Conservation (phyloP, 2,797 vertebrate species). For the Tympanoctomys barrerae region DNA sequence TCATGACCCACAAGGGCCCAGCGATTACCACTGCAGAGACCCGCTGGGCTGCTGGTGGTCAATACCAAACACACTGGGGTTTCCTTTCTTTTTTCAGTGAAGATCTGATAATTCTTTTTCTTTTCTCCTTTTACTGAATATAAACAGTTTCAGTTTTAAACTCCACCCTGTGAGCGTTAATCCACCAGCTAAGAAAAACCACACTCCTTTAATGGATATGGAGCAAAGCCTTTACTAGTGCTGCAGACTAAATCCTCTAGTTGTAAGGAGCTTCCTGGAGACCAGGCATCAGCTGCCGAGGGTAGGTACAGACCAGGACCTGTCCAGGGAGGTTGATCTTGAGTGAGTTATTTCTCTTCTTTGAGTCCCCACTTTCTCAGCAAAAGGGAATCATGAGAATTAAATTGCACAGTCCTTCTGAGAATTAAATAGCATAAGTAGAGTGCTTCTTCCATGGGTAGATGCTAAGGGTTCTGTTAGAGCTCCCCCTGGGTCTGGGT, state of each 20-base stretch:
- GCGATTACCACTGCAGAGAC: neutral
- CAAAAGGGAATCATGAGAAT: neutral
- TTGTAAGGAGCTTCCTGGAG: neutral
- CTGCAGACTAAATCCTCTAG: neutral
- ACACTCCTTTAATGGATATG: neutral
- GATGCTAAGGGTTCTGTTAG: neutral
- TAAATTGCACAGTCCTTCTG: neutral
- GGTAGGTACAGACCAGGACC: neutral
- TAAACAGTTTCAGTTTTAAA: slow-evolving; percentile 18
- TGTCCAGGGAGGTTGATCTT: neutral
- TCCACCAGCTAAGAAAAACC: neutral
- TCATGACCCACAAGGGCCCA: neutral
- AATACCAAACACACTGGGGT: neutral
- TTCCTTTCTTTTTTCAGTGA: neutral
- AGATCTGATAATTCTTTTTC: neutral
- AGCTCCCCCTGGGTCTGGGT: too few species aligned
- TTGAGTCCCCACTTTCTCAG: neutral
- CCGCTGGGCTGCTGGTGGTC: neutral
- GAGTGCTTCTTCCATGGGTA: neutral
- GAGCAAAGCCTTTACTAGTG: neutral
- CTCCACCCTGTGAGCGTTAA: neutral
- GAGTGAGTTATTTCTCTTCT: neutral
- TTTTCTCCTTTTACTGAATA: neutral
- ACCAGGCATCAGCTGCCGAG: too few species aligned
- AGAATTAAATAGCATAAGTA: neutral